A percentile compares a stretch with the other conserved stretches of the same genome.
Evolutionary conservation across 2,797 vertebrate species (phyloP).

Genomic region (Pitangus sulphuratus): DNA sequence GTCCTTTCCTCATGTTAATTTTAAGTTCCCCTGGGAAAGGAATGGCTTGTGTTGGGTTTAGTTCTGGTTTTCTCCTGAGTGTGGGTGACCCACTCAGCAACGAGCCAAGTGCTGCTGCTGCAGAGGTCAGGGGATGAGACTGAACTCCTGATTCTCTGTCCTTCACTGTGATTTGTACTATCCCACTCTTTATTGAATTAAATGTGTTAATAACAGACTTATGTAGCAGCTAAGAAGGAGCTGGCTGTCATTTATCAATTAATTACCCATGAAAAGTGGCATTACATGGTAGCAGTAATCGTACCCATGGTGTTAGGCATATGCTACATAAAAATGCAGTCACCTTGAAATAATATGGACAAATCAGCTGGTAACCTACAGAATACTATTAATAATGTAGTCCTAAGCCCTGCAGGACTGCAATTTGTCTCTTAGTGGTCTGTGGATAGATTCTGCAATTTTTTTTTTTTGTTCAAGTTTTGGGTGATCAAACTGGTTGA

Average conservation of each 20-base stretch:
- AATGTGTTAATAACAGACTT: conserved; percentile 77
- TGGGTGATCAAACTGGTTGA: background rate
- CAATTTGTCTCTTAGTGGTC: background rate
- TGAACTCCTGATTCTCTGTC: conserved; percentile 43
- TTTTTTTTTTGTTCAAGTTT: background rate
- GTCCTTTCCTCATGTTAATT: conserved; percentile 21
- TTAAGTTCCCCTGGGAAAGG: background rate
- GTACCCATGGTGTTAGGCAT: conserved; percentile 74
- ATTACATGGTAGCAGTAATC: conserved; percentile 71
- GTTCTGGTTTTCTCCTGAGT: background rate
- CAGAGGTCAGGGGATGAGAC: background rate
- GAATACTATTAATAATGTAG: background rate
- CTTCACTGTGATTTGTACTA: conserved; percentile 62
- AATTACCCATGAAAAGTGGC: conserved; percentile 81
- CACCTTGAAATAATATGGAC: conserved; percentile 78
- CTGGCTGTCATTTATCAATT: conserved; percentile 76
- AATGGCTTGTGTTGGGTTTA: background rate
- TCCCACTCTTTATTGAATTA: conserved; percentile 73
- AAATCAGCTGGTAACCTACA: conserved; percentile 58
- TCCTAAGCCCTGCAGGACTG: background rate
- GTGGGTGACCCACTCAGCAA: background rate
- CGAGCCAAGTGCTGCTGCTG: background rate
- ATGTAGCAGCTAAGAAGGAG: conserved; percentile 70
- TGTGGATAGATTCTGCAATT: background rate
- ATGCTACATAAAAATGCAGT: conserved; percentile 79